These are phyloP conservation scores for Norana najaformis DNA, from an alignment of 2,888 invertebrate species.

Conservation along the genomic window DNA sequence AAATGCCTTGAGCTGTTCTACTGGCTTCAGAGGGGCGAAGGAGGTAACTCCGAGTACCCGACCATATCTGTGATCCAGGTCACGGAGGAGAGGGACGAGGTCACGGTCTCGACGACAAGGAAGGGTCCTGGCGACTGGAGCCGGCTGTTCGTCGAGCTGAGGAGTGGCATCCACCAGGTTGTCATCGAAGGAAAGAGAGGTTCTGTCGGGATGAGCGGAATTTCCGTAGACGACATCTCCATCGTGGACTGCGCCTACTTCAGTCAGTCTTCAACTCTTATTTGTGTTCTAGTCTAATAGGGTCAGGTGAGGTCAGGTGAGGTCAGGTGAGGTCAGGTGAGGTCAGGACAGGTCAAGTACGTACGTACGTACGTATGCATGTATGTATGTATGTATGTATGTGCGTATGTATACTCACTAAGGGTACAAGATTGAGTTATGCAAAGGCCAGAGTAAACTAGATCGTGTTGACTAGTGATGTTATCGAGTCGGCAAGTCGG, in stretches of 20 bases:
- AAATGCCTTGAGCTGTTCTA: constrained; percentile 37
- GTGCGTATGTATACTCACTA: too few relatives aligned
- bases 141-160: constrained; percentile 17
- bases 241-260: constrained; percentile 29
- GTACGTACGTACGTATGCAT: neutral
- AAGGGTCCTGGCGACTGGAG: constrained; percentile 29
- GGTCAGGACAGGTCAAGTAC: neutral
- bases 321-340: neutral
- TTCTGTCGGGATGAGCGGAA: constrained; percentile 17
- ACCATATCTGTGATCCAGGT: constrained; percentile 27
- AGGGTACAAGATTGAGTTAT: too few relatives aligned
- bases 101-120: neutral
- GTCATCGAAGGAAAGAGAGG: constrained; percentile 32
- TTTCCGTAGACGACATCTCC: constrained; percentile 31
- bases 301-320: too few relatives aligned
- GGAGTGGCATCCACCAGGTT: constrained; percentile 29
- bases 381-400: too few relatives aligned
- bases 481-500: too few relatives aligned
- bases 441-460: too few relatives aligned
- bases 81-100: constrained; percentile 29
- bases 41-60: constrained; percentile 23
- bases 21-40: constrained; percentile 27
- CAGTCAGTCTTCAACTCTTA: neutral
- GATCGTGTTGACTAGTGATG: too few relatives aligned
- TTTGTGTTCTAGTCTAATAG: neutral